Percentiles rank a stretch among this genome's conserved stretches.
phyloP scores from a whole-genome alignment of 2,113 vertebrate genomes.

The Alethe diademata region DNA sequence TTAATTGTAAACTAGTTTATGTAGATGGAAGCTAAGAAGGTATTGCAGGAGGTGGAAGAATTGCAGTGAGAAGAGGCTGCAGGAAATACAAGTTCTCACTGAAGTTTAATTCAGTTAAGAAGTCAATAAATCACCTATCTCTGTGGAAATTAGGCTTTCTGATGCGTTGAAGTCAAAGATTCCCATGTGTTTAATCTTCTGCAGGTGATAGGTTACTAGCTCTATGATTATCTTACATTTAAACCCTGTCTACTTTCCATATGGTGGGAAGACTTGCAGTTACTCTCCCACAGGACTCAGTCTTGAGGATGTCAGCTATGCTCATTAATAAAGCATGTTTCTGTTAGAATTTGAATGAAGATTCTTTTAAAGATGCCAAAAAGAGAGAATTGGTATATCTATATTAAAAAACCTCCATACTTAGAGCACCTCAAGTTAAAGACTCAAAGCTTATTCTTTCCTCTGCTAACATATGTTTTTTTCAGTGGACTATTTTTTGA shows the following conservation, averaged over 20 bases:
- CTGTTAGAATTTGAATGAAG: background rate
- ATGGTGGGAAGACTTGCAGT: background rate
- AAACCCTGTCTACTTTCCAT: background rate
- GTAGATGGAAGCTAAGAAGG: background rate
- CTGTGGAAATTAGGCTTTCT: background rate
- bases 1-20: background rate
- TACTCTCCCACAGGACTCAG: background rate
- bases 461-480: background rate
- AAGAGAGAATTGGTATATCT: background rate
- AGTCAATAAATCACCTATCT: background rate
- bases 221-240: background rate
- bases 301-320: background rate
- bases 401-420: background rate
- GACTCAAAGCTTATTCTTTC: background rate
- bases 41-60: background rate
- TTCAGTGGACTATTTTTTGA: background rate
- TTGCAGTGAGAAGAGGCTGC: background rate
- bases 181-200: background rate
- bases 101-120: background rate
- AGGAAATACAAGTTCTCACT: background rate
- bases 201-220: background rate
- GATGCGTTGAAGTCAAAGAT: background rate
- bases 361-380: background rate
- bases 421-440: background rate
- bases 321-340: background rate